Evolutionary conservation across 2,113 vertebrate genomes (phyloP), one percentile per base, ranked within the genome.

Genomic region (Pelecanoides urinatrix): DNA sequence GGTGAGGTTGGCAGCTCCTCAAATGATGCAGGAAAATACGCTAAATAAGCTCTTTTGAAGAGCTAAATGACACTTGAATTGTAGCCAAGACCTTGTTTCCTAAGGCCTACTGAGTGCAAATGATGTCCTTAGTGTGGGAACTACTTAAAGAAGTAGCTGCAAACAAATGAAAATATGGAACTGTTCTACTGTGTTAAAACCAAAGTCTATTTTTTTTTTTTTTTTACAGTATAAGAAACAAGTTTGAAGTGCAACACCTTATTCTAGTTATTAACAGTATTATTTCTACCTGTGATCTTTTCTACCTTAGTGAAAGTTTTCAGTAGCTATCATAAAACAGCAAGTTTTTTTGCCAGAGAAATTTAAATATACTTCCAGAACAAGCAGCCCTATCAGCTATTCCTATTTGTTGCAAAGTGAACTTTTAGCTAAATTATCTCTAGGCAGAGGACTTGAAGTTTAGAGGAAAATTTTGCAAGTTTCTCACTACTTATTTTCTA

Each of bases 31-130:
- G 55, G 47, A 49, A 58, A 91, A 95, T 86, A 90, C 6, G 18
- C 79, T 92, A 76, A 96, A 65, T 90, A 93, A 49, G 26, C 74
- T 92, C 25, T 89, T 90, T 76, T 82, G 77, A 92, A 75, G 80
- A 89, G 38, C 27, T 67, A 65, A 82, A 34, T 14, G 9, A 62
- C 75, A 90, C 53, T 96, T 95, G 77, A 92, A 91, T 85, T 27
- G 22, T 47, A 47, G 32, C 74, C 77, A 90, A 89, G 58, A 88
- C 67, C 22, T 32, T 92, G 77, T 88, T 96, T 88, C 79, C 40
- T 59, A 50, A 96, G 52, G 68, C 34, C 34, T 71, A 13, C 32
- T 85, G 72, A 79, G 79, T 34, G 44, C 25, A 67, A 47, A 77
- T 29, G 25, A 44, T 34, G 13, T 50, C 21, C 36, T 77, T 66